Evolutionary conservation across 2,797 vertebrate species (phyloP).

Genomic region (Bradypodion ventrale): DNA sequence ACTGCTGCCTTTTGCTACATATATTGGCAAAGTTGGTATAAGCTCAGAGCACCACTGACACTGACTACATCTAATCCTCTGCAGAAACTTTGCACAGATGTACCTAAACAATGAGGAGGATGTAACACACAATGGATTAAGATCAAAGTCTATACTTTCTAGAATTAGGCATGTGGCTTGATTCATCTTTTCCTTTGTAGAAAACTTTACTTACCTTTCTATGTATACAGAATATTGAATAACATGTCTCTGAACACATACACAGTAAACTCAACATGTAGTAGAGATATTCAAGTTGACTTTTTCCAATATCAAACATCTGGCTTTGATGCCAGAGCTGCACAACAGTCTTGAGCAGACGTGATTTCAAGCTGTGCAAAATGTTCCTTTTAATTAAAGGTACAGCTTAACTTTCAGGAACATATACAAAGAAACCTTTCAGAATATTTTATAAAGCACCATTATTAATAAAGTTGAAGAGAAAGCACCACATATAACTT

Average conservation of each 20-base stretch:
- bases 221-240: neutral
- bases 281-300: neutral
- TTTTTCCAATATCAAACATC: neutral
- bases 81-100: conserved; percentile 7
- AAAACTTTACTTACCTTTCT: conserved; percentile 38
- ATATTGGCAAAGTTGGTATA: neutral
- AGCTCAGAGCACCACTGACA: neutral
- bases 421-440: conserved; percentile 35
- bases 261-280: neutral
- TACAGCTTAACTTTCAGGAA: neutral
- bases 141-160: conserved; percentile 30
- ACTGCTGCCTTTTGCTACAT: neutral
- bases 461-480: conserved; percentile 45
- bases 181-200: conserved; percentile 21
- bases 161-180: neutral
- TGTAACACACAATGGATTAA: neutral
- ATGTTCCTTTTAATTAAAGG: conserved; percentile 5
- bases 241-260: neutral
- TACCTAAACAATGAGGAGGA: neutral
- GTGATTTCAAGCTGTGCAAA: neutral
- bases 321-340: neutral
- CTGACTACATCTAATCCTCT: neutral
- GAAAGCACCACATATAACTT: conserved; percentile 41
- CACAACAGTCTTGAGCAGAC: neutral
- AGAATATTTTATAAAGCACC: conserved; percentile 65